A percentile compares a stretch with the other conserved stretches of the same genome.
Conservation (phyloP, 2,888 invertebrate genomes). For the Stenichneumon culpator region DNA sequence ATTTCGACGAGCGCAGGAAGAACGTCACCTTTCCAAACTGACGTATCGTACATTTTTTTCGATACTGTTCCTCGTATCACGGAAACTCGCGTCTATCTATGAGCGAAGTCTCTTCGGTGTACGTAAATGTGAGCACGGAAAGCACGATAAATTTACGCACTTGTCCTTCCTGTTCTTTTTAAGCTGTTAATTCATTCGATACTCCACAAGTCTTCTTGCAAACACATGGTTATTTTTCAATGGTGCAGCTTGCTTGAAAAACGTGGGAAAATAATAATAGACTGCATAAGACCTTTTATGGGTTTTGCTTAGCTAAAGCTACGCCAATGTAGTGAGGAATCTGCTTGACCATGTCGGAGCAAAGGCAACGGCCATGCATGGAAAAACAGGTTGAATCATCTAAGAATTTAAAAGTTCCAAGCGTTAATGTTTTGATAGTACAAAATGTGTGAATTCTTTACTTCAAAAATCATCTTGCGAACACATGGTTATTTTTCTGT, state of each 20-base stretch:
- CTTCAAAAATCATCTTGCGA: background rate
- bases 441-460: background rate
- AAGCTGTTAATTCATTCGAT: background rate
- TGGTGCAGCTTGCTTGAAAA: background rate
- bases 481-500: background rate
- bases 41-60: constrained; percentile 66
- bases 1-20: constrained; percentile 33
- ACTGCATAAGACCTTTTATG: background rate
- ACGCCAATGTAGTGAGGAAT: background rate
- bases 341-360: background rate
- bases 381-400: background rate
- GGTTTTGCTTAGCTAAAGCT: background rate
- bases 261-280: background rate
- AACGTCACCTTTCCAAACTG: constrained; percentile 70
- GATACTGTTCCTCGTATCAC: background rate
- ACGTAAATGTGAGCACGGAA: background rate
- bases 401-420: background rate
- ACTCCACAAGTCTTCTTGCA: background rate
- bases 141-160: background rate
- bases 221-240: background rate
- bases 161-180: background rate
- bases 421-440: no score
- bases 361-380: background rate
- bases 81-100: background rate
- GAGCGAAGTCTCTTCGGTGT: background rate